Percentiles rank a stretch among this genome's conserved stretches.
phyloP scores from a whole-genome alignment of 53 echinoderm and acorn worm species.

The Hippasteria phrygiana region DNA sequence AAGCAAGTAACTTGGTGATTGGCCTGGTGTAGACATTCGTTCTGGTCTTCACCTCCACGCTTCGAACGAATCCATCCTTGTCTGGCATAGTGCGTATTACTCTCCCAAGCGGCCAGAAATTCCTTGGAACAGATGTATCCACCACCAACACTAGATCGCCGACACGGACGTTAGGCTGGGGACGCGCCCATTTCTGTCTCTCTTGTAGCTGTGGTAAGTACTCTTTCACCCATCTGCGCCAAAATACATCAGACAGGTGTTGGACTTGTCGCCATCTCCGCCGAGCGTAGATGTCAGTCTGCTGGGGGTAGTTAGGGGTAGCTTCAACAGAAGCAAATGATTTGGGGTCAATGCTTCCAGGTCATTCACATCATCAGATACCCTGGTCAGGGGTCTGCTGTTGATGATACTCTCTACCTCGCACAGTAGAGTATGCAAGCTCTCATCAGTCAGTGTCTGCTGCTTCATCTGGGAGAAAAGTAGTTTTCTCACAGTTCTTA shows the following conservation, averaged over 20 bases:
- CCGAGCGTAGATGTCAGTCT: slow-evolving; percentile 62
- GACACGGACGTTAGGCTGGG: slow-evolving; percentile 51
- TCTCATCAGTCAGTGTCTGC: slow-evolving; percentile 69
- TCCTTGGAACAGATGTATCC: slow-evolving; percentile 60
- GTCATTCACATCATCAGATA: slow-evolving; percentile 66
- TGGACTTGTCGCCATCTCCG: too few species aligned
- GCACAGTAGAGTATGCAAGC: slow-evolving; percentile 68
- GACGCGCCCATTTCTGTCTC: slow-evolving; percentile 65
- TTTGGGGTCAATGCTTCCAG: slow-evolving; percentile 77
- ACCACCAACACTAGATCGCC: slow-evolving; percentile 70
- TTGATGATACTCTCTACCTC: slow-evolving; percentile 76
- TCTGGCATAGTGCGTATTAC: too few species aligned
- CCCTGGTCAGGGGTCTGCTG: slow-evolving; percentile 60
- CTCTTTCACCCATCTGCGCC: slow-evolving; percentile 67
- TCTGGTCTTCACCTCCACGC: slow-evolving; percentile 62
- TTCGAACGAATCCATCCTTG: too few species aligned
- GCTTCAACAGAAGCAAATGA: slow-evolving; percentile 63
- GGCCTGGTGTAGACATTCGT: too few species aligned
- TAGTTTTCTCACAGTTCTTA: slow-evolving; percentile 70
- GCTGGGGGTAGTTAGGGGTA: slow-evolving; percentile 37
- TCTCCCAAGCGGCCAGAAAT: slow-evolving; percentile 67
- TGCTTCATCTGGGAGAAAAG: slow-evolving; percentile 51
- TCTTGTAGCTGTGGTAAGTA: slow-evolving; percentile 73
- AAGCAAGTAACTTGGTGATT: too few species aligned
- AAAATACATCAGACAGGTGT: slow-evolving; percentile 68